phyloP scores from a whole-genome alignment of 2,113 vertebrate species.

The Bettongia penicillata region DNA sequence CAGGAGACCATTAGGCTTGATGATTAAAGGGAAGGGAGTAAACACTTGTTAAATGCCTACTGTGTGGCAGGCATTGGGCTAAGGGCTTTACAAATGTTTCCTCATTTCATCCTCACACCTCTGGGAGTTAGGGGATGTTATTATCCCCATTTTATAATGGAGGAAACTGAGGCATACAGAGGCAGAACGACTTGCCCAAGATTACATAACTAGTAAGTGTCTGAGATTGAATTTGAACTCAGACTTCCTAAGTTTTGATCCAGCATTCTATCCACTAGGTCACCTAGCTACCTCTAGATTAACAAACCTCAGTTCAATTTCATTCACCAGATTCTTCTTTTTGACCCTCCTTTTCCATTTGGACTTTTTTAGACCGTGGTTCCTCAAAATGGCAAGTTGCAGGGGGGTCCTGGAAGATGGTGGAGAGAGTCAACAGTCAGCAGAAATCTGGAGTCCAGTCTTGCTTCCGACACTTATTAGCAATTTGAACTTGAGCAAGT shows the following conservation, averaged over 20 bases:
- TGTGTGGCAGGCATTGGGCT: neutral
- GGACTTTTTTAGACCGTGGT: slow-evolving; percentile 9
- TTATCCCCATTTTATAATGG: neutral
- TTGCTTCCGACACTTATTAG: neutral
- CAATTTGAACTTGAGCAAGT: neutral
- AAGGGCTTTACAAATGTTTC: neutral
- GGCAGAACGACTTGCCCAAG: neutral
- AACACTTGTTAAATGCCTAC: neutral
- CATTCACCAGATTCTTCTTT: neutral
- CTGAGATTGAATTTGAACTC: neutral
- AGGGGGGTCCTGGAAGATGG: neutral
- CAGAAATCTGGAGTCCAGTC: neutral
- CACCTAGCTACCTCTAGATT: neutral
- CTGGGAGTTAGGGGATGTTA: neutral
- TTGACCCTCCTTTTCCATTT: neutral
- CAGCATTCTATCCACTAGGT: neutral
- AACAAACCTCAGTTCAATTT: slow-evolving; percentile 19
- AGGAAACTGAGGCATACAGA: neutral
- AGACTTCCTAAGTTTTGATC: neutral
- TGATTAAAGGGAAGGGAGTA: neutral
- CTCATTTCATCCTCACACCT: neutral
- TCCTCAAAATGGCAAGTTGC: neutral
- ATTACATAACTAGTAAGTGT: neutral
- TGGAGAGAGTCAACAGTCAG: neutral
- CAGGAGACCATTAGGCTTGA: slow-evolving; percentile 20